Evolutionary conservation across 2,888 invertebrate species (phyloP).

Genomic region (Drosophila greeni): DNA sequence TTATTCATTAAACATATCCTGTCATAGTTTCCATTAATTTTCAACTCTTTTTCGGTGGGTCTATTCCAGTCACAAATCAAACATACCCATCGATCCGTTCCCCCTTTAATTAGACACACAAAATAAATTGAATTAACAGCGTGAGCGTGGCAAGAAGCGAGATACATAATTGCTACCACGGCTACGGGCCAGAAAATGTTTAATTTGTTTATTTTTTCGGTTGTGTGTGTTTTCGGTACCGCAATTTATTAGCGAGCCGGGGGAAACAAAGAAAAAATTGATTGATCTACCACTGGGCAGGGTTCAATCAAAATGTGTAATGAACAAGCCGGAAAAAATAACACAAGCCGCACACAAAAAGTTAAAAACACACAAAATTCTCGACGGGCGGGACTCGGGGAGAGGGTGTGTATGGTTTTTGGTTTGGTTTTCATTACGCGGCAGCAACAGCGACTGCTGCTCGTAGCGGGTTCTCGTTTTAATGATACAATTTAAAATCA

Average conservation of each 20-base stretch:
- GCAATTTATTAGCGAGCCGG: conserved; percentile 64
- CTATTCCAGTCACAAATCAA: conserved; percentile 54
- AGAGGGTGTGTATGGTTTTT: conserved; percentile 33
- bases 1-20: conserved; percentile 41
- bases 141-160: conserved; percentile 37
- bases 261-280: conserved; percentile 53
- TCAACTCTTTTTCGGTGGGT: conserved; percentile 16
- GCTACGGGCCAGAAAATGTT: conserved; percentile 46
- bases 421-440: conserved; percentile 60
- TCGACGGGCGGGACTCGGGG: conserved; percentile 9
- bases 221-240: conserved; percentile 19
- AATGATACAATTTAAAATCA: conserved; percentile 74
- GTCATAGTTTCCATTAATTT: conserved; percentile 28
- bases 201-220: conserved; percentile 58
- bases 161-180: conserved; percentile 61
- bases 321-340: conserved; percentile 70
- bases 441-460: conserved; percentile 28
- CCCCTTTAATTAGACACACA: conserved; percentile 46
- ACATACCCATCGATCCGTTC: conserved; percentile 35
- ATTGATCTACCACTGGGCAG: conserved; percentile 61
- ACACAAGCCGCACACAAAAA: conserved; percentile 36
- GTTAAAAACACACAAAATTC: conserved; percentile 32
- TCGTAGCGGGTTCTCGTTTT: conserved; percentile 53
- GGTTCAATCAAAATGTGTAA: conserved; percentile 71
- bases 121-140: conserved; percentile 70